Conservation (phyloP, 1,140 invertebrate genomes). For the Pseudobourletiella spinata region DNA sequence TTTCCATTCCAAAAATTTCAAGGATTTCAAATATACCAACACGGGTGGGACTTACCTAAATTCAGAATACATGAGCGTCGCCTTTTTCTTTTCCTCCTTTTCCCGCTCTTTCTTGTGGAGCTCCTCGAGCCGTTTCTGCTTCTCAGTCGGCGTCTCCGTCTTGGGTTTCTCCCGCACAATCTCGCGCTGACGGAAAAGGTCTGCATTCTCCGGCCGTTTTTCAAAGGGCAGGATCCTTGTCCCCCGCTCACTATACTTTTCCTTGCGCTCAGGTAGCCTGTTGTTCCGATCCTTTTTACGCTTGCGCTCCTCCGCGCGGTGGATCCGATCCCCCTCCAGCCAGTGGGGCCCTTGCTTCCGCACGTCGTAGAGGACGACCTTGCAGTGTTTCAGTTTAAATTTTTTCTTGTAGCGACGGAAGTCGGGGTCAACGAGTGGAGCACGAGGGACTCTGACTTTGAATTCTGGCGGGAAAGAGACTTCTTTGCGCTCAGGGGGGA, state of each 20-base stretch:
- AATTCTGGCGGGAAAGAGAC: no score
- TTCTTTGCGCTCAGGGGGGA: no score
- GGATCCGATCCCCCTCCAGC: background rate
- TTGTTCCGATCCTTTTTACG: background rate
- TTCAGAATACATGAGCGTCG: background rate
- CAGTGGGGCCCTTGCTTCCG: background rate
- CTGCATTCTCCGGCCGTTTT: background rate
- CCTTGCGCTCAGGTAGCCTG: background rate
- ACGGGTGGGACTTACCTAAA: background rate
- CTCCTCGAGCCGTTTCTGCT: slow-evolving; percentile 3
- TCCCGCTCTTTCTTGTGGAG: background rate
- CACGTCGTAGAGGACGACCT: background rate
- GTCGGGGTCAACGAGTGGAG: no score
- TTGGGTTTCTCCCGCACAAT: slow-evolving; percentile 3
- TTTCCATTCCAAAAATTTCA: no score
- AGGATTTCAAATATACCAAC: no score
- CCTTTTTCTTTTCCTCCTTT: background rate
- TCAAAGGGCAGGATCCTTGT: slow-evolving; percentile 20
- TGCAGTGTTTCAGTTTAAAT: background rate
- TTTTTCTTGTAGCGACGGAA: background rate
- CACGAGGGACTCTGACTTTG: no score
- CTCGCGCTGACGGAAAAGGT: background rate
- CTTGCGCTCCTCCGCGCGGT: background rate
- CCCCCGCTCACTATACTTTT: slow-evolving; percentile 14
- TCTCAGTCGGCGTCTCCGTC: background rate